Evolutionary conservation across 2,888 invertebrate species (phyloP), one percentile per base, ranked within the genome.

Genomic region (Galeopsomyia nigrocyanea): DNA sequence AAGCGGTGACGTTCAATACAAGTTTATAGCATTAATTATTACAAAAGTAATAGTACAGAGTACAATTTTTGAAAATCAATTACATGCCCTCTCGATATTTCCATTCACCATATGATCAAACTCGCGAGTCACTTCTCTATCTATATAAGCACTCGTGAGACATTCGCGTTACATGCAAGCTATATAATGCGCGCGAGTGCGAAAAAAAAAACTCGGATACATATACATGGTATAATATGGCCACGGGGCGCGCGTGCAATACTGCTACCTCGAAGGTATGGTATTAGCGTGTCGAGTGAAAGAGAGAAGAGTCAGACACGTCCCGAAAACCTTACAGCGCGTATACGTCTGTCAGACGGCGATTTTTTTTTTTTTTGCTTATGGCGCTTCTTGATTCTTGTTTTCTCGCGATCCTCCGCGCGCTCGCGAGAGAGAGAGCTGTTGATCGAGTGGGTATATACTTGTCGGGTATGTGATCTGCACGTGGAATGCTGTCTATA

Each of bases 221-320:
- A n/a, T 50, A 2, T 50, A n/a, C 17, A 9, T 50, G 50, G 16
- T n/a, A 5, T 26, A 66, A 68, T 53, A 68, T 65, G 26, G 26
- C 71, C 57, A n/a, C 1, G 21, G 21, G 60, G 49, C 60, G 60
- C 50, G 17, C 63, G 22, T 61, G 60, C 51, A 19, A 67, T 75
- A 67, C 74, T 53, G 50, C 39, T 46, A 10, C 46, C 51, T 47
- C 14, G 73, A 74, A 84, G 84, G 82, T 84, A 81, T 26, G 84
- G 83, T 85, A 86, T 86, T 86, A 86, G 82, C 80, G 82, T 84
- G 86, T 86, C 86, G 82, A 79, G 78, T 77, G 16, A 64, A 50
- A 21, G 39, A n/a, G 47, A 68, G 51, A 5, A 6, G 55, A 64
- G 55, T 46, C 26, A 39, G 22, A 47, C 55, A 61, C 49, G 68